A percentile compares a stretch with the other conserved stretches of the same genome.
Evolutionary conservation across 2,113 vertebrate species (phyloP).

Genomic region (Muscicapa adusta): DNA sequence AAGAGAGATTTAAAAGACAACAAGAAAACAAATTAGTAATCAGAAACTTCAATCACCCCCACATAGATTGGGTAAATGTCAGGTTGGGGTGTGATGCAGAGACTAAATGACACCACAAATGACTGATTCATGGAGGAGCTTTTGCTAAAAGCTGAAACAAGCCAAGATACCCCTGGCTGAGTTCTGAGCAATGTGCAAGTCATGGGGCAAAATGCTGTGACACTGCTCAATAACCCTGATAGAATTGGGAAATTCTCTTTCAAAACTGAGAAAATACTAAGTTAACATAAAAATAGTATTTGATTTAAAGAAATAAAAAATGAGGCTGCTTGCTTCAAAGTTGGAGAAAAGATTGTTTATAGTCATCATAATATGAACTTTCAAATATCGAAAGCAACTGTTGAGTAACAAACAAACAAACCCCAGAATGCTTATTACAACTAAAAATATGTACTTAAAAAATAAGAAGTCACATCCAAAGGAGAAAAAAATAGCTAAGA

Average conservation of each 20-base stretch:
- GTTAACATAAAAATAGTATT: not conserved
- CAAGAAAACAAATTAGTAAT: constrained; percentile 25
- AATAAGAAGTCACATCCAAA: not conserved
- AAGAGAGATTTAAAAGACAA: constrained; percentile 10
- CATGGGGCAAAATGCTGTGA: not conserved
- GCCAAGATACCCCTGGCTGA: not conserved
- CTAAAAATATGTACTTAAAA: not conserved
- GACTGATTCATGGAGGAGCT: not conserved
- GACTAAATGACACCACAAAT: not conserved
- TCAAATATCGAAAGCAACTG: not conserved
- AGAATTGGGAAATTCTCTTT: not conserved
- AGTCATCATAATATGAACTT: not conserved
- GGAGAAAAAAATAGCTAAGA: not conserved
- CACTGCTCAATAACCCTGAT: not conserved
- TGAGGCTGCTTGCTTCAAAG: not conserved
- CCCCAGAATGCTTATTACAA: not conserved
- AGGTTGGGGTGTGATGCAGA: constrained; percentile 19
- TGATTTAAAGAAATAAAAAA: not conserved
- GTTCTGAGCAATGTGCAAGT: not conserved
- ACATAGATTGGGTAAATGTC: constrained; percentile 3
- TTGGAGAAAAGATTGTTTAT: not conserved
- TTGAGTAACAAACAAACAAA: not conserved
- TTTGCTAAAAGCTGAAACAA: constrained; percentile 3
- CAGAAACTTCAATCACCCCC: constrained; percentile 21
- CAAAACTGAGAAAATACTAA: not conserved